These are phyloP conservation scores for Drosophila rhopaloa DNA, from an alignment of 1,140 invertebrate species.

Conservation along the genomic window DNA sequence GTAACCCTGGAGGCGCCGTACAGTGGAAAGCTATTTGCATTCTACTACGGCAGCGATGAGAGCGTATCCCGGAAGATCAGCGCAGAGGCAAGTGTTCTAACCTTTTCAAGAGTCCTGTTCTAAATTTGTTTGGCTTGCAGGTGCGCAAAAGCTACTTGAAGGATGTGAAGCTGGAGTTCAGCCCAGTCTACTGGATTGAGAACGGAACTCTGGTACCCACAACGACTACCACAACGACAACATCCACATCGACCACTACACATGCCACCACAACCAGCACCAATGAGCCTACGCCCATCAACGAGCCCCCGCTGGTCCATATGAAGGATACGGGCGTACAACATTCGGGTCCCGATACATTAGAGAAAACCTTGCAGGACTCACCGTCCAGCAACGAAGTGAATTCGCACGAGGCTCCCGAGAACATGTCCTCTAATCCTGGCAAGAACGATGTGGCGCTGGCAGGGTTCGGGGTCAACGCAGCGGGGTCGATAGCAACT, in stretches of 20 bases:
- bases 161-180: slow-evolving; percentile 88
- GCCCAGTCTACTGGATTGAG: slow-evolving; percentile 89
- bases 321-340: slow-evolving; percentile 63
- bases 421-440: slow-evolving; percentile 69
- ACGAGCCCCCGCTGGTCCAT: slow-evolving; percentile 82
- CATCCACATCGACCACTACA: slow-evolving; percentile 88
- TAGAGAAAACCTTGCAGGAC: slow-evolving; percentile 76
- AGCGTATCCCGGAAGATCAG: slow-evolving; percentile 77
- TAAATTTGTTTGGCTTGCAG: slow-evolving; percentile 24
- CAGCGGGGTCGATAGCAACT: slow-evolving; percentile 7
- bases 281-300: slow-evolving; percentile 83
- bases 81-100: slow-evolving; percentile 55
- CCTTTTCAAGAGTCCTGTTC: not conserved
- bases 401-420: slow-evolving; percentile 70
- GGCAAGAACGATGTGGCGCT: slow-evolving; percentile 57
- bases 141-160: slow-evolving; percentile 88
- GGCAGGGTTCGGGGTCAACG: slow-evolving; percentile 63
- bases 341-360: slow-evolving; percentile 73
- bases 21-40: slow-evolving; percentile 88
- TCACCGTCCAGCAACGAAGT: slow-evolving; percentile 67
- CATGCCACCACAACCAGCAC: slow-evolving; percentile 86
- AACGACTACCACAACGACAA: slow-evolving; percentile 90
- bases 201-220: slow-evolving; percentile 91
- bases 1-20: slow-evolving; percentile 90
- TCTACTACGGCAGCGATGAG: slow-evolving; percentile 87